Percentiles rank a stretch among this genome's conserved stretches.
Evolutionary conservation across 2,888 invertebrate genomes (phyloP).

Genomic region (Hofmannophila pseudospretella): DNA sequence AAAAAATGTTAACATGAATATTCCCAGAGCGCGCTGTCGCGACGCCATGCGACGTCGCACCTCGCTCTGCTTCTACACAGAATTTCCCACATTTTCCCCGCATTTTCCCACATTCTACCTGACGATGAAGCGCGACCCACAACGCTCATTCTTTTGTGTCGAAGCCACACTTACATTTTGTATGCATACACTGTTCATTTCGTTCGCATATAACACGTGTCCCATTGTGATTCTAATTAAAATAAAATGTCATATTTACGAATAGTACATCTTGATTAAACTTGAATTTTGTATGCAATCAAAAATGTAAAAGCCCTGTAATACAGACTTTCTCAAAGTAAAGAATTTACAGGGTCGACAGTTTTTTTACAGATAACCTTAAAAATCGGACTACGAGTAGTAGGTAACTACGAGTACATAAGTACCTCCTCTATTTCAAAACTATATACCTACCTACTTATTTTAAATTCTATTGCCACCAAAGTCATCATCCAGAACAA

Average conservation of each 20-base stretch:
- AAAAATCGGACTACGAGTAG: too few relatives aligned
- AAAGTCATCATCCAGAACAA: too few relatives aligned
- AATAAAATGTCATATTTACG: conserved; percentile 6
- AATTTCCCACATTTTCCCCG: not conserved
- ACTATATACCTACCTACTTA: too few relatives aligned
- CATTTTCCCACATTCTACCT: conserved; percentile 20
- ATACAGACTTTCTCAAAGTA: too few relatives aligned
- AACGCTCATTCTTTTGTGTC: conserved; percentile 28
- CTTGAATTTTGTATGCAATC: conserved; percentile 8
- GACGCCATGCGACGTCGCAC: not conserved
- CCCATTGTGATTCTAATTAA: conserved; percentile 17
- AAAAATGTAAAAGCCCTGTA: too few relatives aligned
- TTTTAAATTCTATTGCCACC: too few relatives aligned
- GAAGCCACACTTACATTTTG: conserved; percentile 21
- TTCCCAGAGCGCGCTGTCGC: not conserved
- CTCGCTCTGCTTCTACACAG: not conserved
- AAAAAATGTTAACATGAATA: not conserved
- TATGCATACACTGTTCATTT: conserved; percentile 28
- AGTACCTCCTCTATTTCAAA: too few relatives aligned
- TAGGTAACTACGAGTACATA: too few relatives aligned
- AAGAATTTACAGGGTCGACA: too few relatives aligned
- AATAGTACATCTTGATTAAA: not conserved
- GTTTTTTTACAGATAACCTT: too few relatives aligned
- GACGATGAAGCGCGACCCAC: conserved; percentile 22
- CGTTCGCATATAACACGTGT: conserved; percentile 20